These are phyloP conservation scores for Gymnothorax javanicus DNA, from an alignment of 2,797 vertebrate genomes.

Conservation along the genomic window DNA sequence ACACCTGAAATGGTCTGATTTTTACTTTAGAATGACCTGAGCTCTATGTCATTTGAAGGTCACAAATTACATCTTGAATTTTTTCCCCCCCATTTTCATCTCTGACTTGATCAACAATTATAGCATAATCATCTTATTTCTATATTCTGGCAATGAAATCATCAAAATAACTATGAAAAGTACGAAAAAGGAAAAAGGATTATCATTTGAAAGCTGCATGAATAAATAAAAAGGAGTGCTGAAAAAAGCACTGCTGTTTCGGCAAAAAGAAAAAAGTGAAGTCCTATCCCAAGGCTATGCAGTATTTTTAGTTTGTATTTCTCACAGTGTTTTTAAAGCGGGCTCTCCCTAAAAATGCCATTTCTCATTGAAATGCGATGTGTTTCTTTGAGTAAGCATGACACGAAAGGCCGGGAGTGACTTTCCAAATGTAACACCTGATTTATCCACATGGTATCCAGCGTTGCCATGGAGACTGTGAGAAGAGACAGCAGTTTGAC, in stretches of 20 bases:
- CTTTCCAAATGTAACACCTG: constrained; percentile 74
- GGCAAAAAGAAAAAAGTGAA: neutral
- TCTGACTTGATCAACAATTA: neutral
- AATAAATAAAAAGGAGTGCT: neutral
- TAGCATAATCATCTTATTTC: neutral
- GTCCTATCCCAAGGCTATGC: neutral
- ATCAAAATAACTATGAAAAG: neutral
- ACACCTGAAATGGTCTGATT: neutral
- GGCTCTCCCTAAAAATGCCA: constrained; percentile 18
- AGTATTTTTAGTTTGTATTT: neutral
- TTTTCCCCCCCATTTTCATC: neutral
- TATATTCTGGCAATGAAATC: neutral
- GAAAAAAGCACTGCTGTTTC: neutral
- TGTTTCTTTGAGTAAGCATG: constrained; percentile 59
- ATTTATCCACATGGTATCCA: constrained; percentile 76
- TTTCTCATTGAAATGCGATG: constrained; percentile 51
- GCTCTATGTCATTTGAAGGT: too few relatives aligned
- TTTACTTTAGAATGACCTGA: neutral
- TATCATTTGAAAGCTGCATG: neutral
- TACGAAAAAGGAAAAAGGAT: neutral
- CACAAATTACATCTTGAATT: neutral
- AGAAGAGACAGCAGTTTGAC: constrained; percentile 63
- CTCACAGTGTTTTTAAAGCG: neutral
- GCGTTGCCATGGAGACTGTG: constrained; percentile 76
- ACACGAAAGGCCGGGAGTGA: constrained; percentile 67